These are phyloP conservation scores for Drosophila subsilvestris DNA, from an alignment of 2,888 invertebrate genomes.

Conservation along the genomic window DNA sequence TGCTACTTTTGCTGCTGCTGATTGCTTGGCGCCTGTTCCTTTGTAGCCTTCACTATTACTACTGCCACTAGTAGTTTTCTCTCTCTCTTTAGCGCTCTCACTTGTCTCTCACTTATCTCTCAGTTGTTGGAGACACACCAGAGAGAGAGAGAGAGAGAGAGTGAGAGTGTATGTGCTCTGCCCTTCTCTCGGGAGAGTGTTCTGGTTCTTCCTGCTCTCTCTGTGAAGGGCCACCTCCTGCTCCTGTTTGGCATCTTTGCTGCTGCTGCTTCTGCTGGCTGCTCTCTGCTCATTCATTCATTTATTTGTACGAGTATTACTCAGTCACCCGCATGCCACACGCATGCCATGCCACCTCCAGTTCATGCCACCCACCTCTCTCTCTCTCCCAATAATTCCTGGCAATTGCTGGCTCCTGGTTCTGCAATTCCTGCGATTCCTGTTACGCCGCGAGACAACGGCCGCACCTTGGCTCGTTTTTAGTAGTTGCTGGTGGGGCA, in stretches of 20 bases:
- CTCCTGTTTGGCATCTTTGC: constrained; percentile 6
- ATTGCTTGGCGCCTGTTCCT: constrained; percentile 63
- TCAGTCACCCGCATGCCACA: constrained; percentile 58
- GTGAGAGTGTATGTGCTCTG: background rate
- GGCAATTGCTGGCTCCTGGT: constrained; percentile 18
- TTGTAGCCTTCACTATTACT: constrained; percentile 67
- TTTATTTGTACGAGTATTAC: constrained; percentile 70
- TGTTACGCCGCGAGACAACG: background rate
- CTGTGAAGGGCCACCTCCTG: no score
- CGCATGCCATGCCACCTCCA: constrained; percentile 50
- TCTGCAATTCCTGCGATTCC: constrained; percentile 20
- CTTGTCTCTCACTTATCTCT: constrained; percentile 2
- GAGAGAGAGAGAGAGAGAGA: no score
- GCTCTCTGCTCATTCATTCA: constrained; percentile 66
- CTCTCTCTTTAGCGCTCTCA: constrained; percentile 14
- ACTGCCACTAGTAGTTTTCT: constrained; percentile 53
- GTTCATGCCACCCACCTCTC: background rate
- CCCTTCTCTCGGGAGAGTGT: background rate
- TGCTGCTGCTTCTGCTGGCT: constrained; percentile 14
- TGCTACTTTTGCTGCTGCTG: constrained; percentile 26
- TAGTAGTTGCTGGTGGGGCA: constrained; percentile 44
- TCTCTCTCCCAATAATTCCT: constrained; percentile 5
- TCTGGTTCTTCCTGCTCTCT: background rate
- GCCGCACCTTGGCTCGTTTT: constrained; percentile 29
- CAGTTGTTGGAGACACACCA: background rate